These are phyloP conservation scores for Stenodema calcarata DNA, from an alignment of 2,888 invertebrate species.

Conservation along the genomic window DNA sequence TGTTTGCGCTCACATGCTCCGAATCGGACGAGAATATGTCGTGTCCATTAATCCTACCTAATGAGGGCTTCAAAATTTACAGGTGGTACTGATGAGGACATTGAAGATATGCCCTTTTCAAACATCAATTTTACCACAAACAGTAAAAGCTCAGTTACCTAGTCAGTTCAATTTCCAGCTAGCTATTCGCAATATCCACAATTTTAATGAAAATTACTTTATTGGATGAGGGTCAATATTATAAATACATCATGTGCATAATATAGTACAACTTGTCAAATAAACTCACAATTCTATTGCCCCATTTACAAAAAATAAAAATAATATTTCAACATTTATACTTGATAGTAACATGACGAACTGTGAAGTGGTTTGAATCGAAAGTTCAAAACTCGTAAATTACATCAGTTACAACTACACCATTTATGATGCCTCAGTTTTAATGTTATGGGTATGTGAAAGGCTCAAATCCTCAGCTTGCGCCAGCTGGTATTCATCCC, in stretches of 20 bases:
- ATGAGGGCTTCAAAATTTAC: too few species aligned
- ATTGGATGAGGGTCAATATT: not conserved
- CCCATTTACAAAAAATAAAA: not conserved
- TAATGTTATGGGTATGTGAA: constrained; percentile 53
- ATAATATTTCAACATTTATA: not conserved
- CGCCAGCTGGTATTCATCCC: constrained; percentile 50
- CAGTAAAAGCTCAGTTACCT: not conserved
- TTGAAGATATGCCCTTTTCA: not conserved
- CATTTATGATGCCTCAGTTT: constrained; percentile 52
- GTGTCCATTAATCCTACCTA: too few species aligned
- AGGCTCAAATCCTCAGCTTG: constrained; percentile 54
- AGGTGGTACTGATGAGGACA: too few species aligned
- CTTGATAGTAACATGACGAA: not conserved
- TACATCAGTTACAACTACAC: not conserved
- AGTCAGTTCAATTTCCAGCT: not conserved
- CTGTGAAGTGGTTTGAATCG: not conserved
- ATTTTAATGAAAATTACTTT: not conserved
- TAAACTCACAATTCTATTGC: not conserved
- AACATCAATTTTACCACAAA: not conserved
- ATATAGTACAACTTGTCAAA: not conserved
- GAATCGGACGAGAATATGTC: too few species aligned
- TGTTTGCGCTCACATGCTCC: too few species aligned
- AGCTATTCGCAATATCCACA: not conserved
- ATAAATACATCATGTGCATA: not conserved
- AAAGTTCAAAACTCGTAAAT: not conserved